These are phyloP conservation scores for Amblyraja radiata DNA, from an alignment of 2,797 vertebrate genomes.

Conservation along the genomic window DNA sequence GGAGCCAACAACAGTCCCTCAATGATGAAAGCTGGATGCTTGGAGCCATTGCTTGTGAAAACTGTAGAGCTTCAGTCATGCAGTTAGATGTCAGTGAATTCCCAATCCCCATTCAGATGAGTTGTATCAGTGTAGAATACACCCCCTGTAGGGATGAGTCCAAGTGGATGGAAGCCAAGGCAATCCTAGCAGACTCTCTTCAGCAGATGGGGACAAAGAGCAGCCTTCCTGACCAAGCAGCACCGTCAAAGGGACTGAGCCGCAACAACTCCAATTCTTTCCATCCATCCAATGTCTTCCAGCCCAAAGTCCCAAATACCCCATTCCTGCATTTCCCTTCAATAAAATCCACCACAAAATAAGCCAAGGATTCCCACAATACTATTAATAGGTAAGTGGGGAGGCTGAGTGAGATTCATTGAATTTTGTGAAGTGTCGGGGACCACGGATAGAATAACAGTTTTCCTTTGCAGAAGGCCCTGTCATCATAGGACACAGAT, in stretches of 20 bases:
- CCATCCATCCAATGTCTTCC: not conserved
- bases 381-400: no score
- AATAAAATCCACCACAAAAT: no score
- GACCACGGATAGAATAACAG: no score
- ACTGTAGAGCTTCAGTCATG: not conserved
- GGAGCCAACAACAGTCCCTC: not conserved
- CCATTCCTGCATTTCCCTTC: not conserved
- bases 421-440: no score
- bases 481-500: no score
- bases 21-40: not conserved
- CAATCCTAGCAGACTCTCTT: not conserved
- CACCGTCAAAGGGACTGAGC: not conserved
- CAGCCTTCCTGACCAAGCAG: not conserved
- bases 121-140: not conserved
- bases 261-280: no score
- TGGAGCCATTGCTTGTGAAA: not conserved
- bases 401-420: no score
- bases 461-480: no score
- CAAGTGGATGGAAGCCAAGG: not conserved
- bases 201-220: not conserved
- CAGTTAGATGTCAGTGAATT: not conserved
- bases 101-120: not conserved
- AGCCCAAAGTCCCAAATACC: not conserved
- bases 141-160: not conserved
- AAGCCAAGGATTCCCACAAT: no score